phyloP scores from a whole-genome alignment of 1,140 invertebrate species.

The Cydia splendana region DNA sequence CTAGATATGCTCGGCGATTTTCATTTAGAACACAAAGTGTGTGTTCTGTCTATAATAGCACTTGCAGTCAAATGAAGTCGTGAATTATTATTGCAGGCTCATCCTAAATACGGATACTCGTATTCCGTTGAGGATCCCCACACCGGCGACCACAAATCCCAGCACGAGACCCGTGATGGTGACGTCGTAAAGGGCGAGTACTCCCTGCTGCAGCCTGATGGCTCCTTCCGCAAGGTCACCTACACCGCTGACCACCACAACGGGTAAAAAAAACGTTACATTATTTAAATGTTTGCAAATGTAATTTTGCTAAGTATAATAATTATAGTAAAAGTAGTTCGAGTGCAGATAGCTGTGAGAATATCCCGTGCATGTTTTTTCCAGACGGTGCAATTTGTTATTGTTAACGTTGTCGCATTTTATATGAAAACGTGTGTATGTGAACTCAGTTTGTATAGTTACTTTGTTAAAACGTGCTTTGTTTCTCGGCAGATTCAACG shows the following conservation, averaged over 20 bases:
- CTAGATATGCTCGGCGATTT: not conserved
- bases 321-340: not conserved
- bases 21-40: no score
- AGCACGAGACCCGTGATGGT: conserved; percentile 76
- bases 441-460: not conserved
- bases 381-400: conserved; percentile 5
- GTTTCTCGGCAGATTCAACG: conserved; percentile 69
- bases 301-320: conserved; percentile 1
- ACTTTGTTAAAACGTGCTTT: conserved; percentile 34
- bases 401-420: conserved; percentile 17
- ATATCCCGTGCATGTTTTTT: conserved; percentile 3
- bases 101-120: conserved; percentile 76
- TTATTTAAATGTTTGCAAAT: conserved; percentile 22
- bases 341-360: conserved; percentile 2
- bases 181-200: conserved; percentile 77
- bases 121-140: conserved; percentile 77
- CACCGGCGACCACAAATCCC: conserved; percentile 77
- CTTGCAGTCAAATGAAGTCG: not conserved
- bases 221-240: conserved; percentile 71
- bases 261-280: conserved; percentile 55
- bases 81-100: conserved; percentile 51
- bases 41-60: not conserved
- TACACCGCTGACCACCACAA: conserved; percentile 74
- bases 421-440: conserved; percentile 2
- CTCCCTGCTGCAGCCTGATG: conserved; percentile 69